Evolutionary conservation across 92 coral and sea anemone species (phyloP), one percentile per base, ranked within the genome.

Genomic region (Phenganax subtilis): DNA sequence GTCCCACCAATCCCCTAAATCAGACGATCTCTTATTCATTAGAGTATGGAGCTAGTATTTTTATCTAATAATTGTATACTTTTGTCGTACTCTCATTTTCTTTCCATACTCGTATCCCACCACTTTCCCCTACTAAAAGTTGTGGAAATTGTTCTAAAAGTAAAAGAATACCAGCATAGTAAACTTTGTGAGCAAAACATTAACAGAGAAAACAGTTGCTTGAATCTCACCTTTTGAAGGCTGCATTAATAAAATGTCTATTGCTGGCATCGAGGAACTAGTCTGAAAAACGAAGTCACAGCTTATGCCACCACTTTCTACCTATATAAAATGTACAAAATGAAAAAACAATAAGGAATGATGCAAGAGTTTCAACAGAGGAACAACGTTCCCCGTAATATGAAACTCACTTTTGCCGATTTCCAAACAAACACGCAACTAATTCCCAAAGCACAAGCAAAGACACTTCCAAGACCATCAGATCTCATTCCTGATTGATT

Each of bases 101-200:
- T 51, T 62, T 58, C 82, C 88, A 88, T 29, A 93, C 79, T 71
- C 82, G 86, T 31, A 92, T 83, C 3, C 98, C 97, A 53, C 98
- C 97, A 10, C 91, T 65, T 61, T 92, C 98, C 73, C 98, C 94
- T 17, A 94, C 85, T n/a, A 92, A 87, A 59, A 94, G 60, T 54
- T 90, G 80, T 51, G 92, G 94, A 82, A 84, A 77, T 84, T 85
- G 89, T 85, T 51, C 57, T 37, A 67, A 57, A 76, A 37, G 47
- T 37, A 37, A 37, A 37, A 37, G 47, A 37, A 1, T 37, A 37
- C 47, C 47, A 37, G 47, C 5, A 37, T 20, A 59, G 65, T 3
- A 59, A 12, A 12, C 25, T 12, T 59, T 59, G 25, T 59, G 25
- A 37, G 47, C 5, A 5, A 37, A 37, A 37, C 47, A 37, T 37